Conservation (phyloP, 2,797 vertebrate genomes). For the Tachyglossus aculeatus region DNA sequence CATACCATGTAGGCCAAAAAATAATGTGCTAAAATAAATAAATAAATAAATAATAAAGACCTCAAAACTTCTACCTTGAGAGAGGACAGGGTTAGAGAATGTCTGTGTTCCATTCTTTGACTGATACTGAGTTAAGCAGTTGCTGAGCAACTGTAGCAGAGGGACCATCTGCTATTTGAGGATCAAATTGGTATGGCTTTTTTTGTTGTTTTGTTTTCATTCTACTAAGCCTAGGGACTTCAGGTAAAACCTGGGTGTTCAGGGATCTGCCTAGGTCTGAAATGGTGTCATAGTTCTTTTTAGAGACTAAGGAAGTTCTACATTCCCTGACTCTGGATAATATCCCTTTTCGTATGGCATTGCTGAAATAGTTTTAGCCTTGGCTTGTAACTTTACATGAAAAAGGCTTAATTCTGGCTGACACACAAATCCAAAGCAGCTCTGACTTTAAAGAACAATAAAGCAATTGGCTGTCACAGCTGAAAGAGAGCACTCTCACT, state of each 20-base stretch:
- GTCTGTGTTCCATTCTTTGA: neutral
- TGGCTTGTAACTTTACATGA: neutral
- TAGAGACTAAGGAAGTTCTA: neutral
- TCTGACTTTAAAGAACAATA: constrained; percentile 13
- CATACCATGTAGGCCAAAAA: neutral
- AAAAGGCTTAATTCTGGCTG: constrained; percentile 6
- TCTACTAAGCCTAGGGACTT: neutral
- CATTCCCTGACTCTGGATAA: neutral
- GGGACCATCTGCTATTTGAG: rapidly evolving
- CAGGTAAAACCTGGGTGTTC: neutral
- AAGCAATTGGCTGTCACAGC: neutral
- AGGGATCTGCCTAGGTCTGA: neutral
- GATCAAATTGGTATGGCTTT: neutral
- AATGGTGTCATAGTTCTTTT: neutral
- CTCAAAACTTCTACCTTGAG: too few species aligned
- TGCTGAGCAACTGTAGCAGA: neutral
- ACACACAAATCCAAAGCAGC: neutral
- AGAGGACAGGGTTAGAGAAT: neutral
- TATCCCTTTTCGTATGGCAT: neutral
- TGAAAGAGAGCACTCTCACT: neutral
- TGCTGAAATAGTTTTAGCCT: constrained; percentile 38
- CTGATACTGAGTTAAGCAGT: neutral
- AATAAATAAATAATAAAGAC: too few species aligned
- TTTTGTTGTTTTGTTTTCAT: neutral
- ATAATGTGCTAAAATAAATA: too few species aligned